Evolutionary conservation across 2,888 invertebrate genomes (phyloP), one percentile per base, ranked within the genome.

Genomic region (Drosophila cognata): DNA sequence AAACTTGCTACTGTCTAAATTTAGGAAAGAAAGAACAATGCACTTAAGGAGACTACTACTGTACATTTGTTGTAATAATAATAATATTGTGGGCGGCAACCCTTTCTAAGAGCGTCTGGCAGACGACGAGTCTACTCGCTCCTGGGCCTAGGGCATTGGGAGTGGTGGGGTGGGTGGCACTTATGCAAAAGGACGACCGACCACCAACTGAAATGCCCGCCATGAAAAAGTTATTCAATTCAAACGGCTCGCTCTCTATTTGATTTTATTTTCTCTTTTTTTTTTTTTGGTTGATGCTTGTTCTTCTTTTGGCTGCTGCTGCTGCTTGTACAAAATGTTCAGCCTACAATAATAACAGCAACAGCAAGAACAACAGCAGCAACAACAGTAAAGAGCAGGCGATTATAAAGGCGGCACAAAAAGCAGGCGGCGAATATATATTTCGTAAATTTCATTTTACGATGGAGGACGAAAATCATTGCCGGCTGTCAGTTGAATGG

Each of bases 371-470:
- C 41, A 57, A 21, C 41, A 43, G 10, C 36, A 13, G 35, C 64
- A 35, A 21, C 53, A 35, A 36, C 25, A 56, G 29, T 33, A 28
- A 69, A 57, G 56, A 66, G 38, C 65, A 61, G 66, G 35, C 79
- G n/a, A 10, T 28, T 57, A 51, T 61, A 51, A 41, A 52, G 41
- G 41, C 43, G 21, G 53, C 55, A 16, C 25, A 36, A 67, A 55
- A 66, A 65, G 28, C 64, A 68, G 70, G 36, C 81, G 67, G 73
- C 69, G 25, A 64, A 78, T 78, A 38, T 56, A 57, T 41, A 41
- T 86, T 88, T 89, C 86, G 88, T 83, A 90, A 87, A 87, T 78
- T 87, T 87, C 87, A 90, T 87, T 87, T 90, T 84, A 82, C 76
- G 74, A 71, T 58, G 74, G 76, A 81, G 85, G 76, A 88, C 81